phyloP scores from a whole-genome alignment of 23 tunicate genomes.

The Trididemnum miniatum region DNA sequence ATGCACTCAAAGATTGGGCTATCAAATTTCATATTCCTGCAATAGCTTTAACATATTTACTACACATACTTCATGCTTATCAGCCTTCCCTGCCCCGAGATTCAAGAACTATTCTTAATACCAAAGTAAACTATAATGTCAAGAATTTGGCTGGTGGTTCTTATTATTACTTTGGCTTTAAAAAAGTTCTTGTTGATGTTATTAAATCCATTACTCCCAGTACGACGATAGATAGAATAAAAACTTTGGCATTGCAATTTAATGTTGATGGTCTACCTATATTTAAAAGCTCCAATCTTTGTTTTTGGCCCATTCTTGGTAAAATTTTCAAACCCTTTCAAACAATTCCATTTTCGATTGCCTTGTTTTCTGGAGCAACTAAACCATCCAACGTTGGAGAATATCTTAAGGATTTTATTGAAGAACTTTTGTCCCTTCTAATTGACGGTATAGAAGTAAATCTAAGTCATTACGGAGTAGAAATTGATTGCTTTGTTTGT shows the following conservation, averaged over 20 bases:
- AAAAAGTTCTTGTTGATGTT: not conserved
- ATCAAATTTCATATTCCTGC: not conserved
- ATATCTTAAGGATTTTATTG: not conserved
- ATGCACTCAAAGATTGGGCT: not conserved
- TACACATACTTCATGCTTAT: not conserved
- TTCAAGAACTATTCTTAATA: not conserved
- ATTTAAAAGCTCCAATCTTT: not conserved
- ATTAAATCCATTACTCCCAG: not conserved
- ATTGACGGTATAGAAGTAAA: not conserved
- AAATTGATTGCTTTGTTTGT: not conserved
- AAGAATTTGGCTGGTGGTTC: not conserved
- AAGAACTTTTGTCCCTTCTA: not conserved
- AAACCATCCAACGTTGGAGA: not conserved
- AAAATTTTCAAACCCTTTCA: not conserved
- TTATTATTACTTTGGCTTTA: no score
- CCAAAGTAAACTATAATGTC: not conserved
- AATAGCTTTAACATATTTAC: not conserved
- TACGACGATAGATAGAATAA: not conserved
- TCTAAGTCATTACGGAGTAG: not conserved
- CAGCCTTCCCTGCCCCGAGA: not conserved
- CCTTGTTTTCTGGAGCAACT: not conserved
- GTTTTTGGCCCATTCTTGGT: not conserved
- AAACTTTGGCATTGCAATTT: not conserved
- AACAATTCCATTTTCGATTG: not conserved
- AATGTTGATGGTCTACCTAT: not conserved